A percentile compares a stretch with the other conserved stretches of the same genome.
Conservation (phyloP, 2,113 vertebrate genomes). For the Pollimyrus isidori region DNA sequence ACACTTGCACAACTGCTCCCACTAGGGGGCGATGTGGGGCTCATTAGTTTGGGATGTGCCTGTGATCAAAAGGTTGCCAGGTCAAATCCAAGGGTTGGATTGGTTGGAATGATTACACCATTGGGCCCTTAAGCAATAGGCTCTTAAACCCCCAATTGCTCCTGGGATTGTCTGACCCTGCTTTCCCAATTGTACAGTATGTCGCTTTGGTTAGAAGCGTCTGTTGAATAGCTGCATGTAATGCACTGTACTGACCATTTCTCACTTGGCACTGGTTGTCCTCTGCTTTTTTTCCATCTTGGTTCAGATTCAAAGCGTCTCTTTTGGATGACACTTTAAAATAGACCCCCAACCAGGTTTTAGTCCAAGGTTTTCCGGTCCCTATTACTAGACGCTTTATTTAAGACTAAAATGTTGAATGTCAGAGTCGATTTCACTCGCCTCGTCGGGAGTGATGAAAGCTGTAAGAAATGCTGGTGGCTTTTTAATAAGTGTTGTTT, state of each 20-base stretch:
- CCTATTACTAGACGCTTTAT: not conserved
- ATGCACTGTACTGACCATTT: not conserved
- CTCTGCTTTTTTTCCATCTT: not conserved
- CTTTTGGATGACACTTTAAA: not conserved
- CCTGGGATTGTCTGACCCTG: not conserved
- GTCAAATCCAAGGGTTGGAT: not conserved
- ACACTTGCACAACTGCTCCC: not conserved
- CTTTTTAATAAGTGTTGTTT: not conserved
- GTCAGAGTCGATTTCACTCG: constrained; percentile 1
- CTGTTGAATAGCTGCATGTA: not conserved
- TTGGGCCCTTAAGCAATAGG: not conserved
- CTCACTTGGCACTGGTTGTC: not conserved
- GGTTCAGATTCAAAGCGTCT: not conserved
- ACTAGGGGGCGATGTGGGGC: not conserved
- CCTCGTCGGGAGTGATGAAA: not conserved
- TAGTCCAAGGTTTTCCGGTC: not conserved
- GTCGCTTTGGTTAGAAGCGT: not conserved
- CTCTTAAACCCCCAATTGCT: not conserved
- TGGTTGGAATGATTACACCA: not conserved
- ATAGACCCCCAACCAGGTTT: not conserved
- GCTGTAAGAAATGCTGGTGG: constrained; percentile 1
- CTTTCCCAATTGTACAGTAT: not conserved
- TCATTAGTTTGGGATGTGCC: not conserved
- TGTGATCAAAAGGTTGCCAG: not conserved
- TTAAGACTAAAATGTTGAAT: not conserved